Evolutionary conservation across 2,888 invertebrate genomes (phyloP), one percentile per base, ranked within the genome.

Genomic region (Aspidiotus destructor): DNA sequence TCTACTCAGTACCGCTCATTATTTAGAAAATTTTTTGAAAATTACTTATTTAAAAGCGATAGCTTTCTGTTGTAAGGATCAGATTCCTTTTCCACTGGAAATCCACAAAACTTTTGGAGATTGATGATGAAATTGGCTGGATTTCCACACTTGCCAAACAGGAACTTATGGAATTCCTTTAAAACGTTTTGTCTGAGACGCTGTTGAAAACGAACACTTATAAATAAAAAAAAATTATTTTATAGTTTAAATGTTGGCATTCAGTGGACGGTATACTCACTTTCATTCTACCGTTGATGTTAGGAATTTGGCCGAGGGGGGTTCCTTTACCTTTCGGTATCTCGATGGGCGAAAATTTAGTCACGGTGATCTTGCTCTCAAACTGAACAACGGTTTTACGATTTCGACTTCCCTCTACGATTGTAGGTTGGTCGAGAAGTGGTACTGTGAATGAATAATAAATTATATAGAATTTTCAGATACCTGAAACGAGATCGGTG

Each of bases 291-390:
- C 72, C 69, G 73, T 85, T 84, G 71, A 87, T 84, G 71, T 83
- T 82, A 72, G 84, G 83, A 76, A 86, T 86, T 74, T 86, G 86
- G 7, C 86, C 86, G 41, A 88, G 79, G 0, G 84, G 81, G 44
- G 80, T 80, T 7, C 87, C 88, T 72, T 80, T 80, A 28, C 87
- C 87, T 60, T 81, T 80, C 0, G 83, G 83, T 69, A 84, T 81
- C 64, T 80, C 79, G 52, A 62, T 52, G n/a, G 62, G 42, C 52
- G 42, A 41, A 10, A 10, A 52, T n/a, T 62, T 62, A 8, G 28
- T 11, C n/a, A 82, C 80, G 17, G 79, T 80, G 71, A 78, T 79
- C 73, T 78, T 78, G 72, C 44, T 69, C 13, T 71, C 71, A 71
- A 77, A 77, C 57, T 77, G 72, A 13, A 72, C 69, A 1, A 73